These are phyloP conservation scores for Plodia interpunctella DNA, from an alignment of 1,140 invertebrate genomes.

Conservation along the genomic window DNA sequence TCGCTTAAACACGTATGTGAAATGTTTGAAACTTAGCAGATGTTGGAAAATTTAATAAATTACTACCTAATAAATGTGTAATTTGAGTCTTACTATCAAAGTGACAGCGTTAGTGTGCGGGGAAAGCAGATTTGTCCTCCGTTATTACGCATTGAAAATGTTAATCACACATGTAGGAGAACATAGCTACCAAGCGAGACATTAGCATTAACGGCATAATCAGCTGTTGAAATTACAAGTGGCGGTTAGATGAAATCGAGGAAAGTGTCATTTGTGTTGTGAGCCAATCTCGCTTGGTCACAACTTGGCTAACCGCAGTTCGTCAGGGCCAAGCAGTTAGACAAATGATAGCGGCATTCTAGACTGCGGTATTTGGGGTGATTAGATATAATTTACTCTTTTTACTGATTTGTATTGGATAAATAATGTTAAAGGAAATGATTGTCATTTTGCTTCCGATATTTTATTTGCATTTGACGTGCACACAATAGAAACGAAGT, in stretches of 20 bases:
- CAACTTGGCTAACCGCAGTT: background rate
- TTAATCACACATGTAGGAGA: background rate
- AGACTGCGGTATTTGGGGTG: constrained; percentile 11
- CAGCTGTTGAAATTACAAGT: background rate
- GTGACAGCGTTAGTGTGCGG: too few relatives aligned
- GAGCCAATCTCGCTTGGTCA: constrained; percentile 10
- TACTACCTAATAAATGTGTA: too few relatives aligned
- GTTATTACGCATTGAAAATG: background rate
- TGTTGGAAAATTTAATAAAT: too few relatives aligned
- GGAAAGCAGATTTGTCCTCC: too few relatives aligned
- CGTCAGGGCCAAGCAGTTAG: constrained; percentile 6
- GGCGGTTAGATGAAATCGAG: background rate
- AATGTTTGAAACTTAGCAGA: too few relatives aligned
- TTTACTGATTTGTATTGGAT: background rate
- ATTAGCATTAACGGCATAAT: constrained; percentile 4
- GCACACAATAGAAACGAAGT: too few relatives aligned
- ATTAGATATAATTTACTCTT: background rate
- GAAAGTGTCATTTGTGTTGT: constrained; percentile 8
- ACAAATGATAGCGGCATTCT: constrained; percentile 7
- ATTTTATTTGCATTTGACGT: too few relatives aligned
- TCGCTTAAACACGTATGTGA: too few relatives aligned
- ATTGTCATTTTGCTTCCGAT: too few relatives aligned
- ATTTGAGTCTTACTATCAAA: too few relatives aligned
- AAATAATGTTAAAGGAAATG: background rate
- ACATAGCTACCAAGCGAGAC: background rate